phyloP scores from a whole-genome alignment of 2,797 vertebrate genomes.

The Anguilla pacifica region DNA sequence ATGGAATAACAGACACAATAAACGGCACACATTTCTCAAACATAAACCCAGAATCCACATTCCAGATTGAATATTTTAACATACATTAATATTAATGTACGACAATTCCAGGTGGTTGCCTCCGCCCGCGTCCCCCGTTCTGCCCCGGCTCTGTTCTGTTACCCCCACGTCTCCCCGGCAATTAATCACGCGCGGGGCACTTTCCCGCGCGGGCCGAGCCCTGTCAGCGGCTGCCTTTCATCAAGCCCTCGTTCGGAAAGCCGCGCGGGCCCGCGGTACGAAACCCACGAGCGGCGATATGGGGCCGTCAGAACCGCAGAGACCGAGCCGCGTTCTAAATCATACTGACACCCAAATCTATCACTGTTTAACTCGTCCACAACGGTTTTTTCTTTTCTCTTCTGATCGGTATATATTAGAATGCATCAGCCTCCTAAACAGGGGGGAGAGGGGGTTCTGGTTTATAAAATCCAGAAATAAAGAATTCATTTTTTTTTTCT shows the following conservation, averaged over 20 bases:
- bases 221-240: conserved; percentile 73
- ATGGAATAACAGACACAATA: background rate
- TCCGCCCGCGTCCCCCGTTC: background rate
- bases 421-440: conserved; percentile 25
- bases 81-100: background rate
- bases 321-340: conserved; percentile 67
- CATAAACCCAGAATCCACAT: background rate
- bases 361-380: conserved; percentile 78
- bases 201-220: conserved; percentile 61
- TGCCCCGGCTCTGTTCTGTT: background rate
- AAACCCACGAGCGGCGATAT: conserved; percentile 64
- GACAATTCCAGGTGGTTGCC: background rate
- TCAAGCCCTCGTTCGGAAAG: conserved; percentile 64
- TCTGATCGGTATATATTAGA: conserved; percentile 60
- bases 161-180: conserved; percentile 56
- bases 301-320: conserved; percentile 66
- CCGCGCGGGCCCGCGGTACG: conserved; percentile 62
- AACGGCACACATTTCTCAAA: background rate
- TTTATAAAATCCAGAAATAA: background rate
- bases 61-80: background rate
- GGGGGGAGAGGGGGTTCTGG: background rate
- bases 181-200: conserved; percentile 72
- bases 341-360: conserved; percentile 74
- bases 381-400: conserved; percentile 61
- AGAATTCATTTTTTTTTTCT: no score